These are phyloP conservation scores for Spisula subtruncata DNA, from an alignment of 2,888 invertebrate genomes.

Conservation along the genomic window DNA sequence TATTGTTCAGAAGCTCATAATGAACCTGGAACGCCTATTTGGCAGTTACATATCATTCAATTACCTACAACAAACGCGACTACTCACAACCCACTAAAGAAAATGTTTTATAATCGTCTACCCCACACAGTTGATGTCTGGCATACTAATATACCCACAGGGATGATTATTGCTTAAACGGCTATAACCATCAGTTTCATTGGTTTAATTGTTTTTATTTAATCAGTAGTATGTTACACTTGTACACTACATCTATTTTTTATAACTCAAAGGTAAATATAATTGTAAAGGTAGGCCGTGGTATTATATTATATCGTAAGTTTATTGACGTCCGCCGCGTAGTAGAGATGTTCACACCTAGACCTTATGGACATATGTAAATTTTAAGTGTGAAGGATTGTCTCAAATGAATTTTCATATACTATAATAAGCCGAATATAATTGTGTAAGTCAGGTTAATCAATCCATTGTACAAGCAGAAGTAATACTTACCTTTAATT, in stretches of 20 bases:
- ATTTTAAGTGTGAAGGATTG: too few species aligned
- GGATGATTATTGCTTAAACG: background rate
- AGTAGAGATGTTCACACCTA: too few species aligned
- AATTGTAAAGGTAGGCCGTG: background rate
- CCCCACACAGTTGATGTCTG: slow-evolving; percentile 21
- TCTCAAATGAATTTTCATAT: too few species aligned
- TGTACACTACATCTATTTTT: background rate
- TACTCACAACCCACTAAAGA: slow-evolving; percentile 20
- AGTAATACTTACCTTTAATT: too few species aligned
- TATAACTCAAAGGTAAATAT: background rate
- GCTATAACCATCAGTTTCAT: background rate
- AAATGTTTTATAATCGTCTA: background rate
- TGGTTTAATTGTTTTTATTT: background rate
- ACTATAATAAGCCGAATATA: too few species aligned
- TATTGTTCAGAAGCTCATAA: background rate
- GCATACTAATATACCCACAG: background rate
- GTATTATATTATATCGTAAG: background rate
- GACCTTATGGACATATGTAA: too few species aligned
- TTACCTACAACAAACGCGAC: slow-evolving; percentile 2
- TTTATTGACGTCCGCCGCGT: background rate
- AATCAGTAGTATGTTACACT: slow-evolving; percentile 8
- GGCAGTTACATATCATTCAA: slow-evolving; percentile 23
- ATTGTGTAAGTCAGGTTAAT: too few species aligned
- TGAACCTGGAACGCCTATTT: slow-evolving; percentile 21
- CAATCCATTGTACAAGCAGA: too few species aligned